These are phyloP conservation scores for Labeo catla DNA, from an alignment of 2,113 vertebrate species.

Conservation along the genomic window DNA sequence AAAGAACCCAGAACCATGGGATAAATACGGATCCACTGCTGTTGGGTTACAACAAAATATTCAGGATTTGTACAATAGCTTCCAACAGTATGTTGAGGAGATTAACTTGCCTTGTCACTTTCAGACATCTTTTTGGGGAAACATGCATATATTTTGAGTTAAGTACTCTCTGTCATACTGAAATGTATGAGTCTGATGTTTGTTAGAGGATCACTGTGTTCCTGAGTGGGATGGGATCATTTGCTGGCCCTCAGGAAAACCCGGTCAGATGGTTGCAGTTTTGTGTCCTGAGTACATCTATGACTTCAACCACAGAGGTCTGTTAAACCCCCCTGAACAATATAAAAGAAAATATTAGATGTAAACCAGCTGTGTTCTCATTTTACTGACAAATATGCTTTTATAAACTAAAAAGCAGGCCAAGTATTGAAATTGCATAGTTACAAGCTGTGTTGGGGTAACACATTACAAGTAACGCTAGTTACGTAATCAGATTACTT, in stretches of 20 bases:
- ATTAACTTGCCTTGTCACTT: background rate
- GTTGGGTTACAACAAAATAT: background rate
- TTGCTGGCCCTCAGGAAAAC: conserved; percentile 84
- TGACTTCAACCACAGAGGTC: conserved; percentile 90
- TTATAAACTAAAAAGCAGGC: no score
- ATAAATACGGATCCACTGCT: background rate
- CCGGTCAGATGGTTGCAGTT: conserved; percentile 78
- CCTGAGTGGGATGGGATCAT: conserved; percentile 91
- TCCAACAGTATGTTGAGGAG: background rate
- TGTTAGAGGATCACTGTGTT: conserved; percentile 77
- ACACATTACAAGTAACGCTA: no score
- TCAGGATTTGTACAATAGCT: background rate
- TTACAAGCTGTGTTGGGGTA: no score
- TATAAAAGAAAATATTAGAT: no score
- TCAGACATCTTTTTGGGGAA: background rate
- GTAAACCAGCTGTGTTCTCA: no score
- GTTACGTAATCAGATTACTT: no score
- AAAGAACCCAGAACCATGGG: background rate
- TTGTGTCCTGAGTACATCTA: conserved; percentile 88
- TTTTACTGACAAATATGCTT: no score
- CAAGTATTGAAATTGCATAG: no score
- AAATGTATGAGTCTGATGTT: background rate
- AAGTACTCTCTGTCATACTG: no score
- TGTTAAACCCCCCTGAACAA: background rate
- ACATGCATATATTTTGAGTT: no score